Conservation (phyloP, 1,140 invertebrate species). For the Gyrodactylus bullatarudis region DNA sequence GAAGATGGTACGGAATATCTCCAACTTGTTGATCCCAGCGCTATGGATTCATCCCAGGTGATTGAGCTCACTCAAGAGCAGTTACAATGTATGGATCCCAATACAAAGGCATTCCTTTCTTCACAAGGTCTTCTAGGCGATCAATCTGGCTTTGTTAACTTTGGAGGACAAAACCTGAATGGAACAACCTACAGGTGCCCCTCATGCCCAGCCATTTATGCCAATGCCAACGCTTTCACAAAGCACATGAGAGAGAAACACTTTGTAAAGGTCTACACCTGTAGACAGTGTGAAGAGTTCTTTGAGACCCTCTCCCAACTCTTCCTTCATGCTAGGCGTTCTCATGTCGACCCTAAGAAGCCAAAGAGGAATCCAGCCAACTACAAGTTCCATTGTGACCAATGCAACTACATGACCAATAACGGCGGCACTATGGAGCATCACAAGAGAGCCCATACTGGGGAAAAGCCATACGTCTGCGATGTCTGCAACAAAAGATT, state of each 20-base stretch:
- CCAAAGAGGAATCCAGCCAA: constrained; percentile 6
- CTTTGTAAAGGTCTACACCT: constrained; percentile 4
- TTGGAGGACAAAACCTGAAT: background rate
- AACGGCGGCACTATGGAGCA: constrained; percentile 13
- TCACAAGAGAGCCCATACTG: constrained; percentile 31
- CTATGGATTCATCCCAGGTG: background rate
- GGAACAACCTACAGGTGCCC: constrained; percentile 4
- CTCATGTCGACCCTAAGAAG: constrained; percentile 6
- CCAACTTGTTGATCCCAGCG: background rate
- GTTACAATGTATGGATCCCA: background rate
- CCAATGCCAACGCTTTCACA: constrained; percentile 6
- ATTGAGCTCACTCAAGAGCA: background rate
- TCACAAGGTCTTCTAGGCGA: background rate
- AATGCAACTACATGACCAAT: constrained; percentile 7
- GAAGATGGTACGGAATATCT: constrained; percentile 1
- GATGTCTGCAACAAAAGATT: constrained; percentile 64
- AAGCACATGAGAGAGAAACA: constrained; percentile 7
- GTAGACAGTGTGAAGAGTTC: constrained; percentile 7
- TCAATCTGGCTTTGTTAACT: background rate
- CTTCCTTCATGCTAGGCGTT: constrained; percentile 3
- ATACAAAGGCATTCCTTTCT: background rate
- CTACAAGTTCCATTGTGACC: constrained; percentile 4
- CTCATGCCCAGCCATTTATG: background rate
- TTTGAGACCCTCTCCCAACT: constrained; percentile 4
- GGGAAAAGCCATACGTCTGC: constrained; percentile 58